phyloP scores from a whole-genome alignment of 2,797 vertebrate species.

The Sebastes taczanowskii region DNA sequence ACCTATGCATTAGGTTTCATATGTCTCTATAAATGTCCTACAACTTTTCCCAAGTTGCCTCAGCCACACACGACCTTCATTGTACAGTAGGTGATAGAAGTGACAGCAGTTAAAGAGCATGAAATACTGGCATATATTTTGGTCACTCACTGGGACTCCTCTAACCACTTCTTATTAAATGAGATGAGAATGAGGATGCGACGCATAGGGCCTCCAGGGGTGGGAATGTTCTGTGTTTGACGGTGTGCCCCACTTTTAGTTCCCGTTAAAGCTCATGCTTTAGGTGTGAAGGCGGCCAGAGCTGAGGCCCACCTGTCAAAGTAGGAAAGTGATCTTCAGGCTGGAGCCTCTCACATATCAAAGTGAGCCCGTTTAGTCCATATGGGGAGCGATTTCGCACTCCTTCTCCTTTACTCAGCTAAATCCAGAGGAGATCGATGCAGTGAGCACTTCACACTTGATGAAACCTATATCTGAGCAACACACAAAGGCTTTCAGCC shows the following conservation, averaged over 20 bases:
- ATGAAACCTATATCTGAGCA: neutral
- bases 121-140: neutral
- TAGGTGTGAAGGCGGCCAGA: constrained; percentile 38
- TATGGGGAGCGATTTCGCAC: neutral
- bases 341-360: constrained; percentile 45
- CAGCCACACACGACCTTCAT: neutral
- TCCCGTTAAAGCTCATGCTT: constrained; percentile 38
- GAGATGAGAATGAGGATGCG: neutral
- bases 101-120: constrained; percentile 11
- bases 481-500: neutral
- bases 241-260: constrained; percentile 40
- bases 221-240: constrained; percentile 28
- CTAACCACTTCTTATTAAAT: neutral
- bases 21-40: neutral
- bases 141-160: neutral
- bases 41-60: neutral
- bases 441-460: neutral
- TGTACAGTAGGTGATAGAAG: neutral
- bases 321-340: constrained; percentile 39
- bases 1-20: neutral
- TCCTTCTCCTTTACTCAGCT: neutral
- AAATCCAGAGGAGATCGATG: constrained; percentile 16
- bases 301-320: constrained; percentile 47
- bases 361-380: constrained; percentile 8
- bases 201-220: neutral